Conservation (phyloP, 2,113 vertebrate genomes). For the Myanophis thanlyinensis region DNA sequence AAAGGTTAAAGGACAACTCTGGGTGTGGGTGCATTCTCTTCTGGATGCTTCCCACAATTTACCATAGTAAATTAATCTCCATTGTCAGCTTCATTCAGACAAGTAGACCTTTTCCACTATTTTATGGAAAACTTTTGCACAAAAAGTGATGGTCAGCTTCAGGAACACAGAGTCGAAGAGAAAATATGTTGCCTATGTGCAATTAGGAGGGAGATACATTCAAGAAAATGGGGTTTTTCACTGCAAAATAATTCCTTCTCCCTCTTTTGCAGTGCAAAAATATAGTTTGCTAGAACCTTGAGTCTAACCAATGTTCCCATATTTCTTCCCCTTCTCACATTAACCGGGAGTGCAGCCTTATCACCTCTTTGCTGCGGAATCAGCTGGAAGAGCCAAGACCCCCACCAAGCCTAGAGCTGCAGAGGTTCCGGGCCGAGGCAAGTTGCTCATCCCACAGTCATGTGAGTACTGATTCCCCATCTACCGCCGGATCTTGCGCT, state of each 20-base stretch:
- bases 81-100: neutral
- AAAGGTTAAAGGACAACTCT: neutral
- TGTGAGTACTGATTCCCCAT: conserved; percentile 70
- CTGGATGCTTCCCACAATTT: neutral
- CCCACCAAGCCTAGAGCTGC: conserved; percentile 24
- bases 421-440: neutral
- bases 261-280: conserved; percentile 76
- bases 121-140: neutral
- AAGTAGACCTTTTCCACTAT: neutral
- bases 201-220: conserved; percentile 22
- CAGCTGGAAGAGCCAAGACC: conserved; percentile 12
- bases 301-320: conserved; percentile 63
- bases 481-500: neutral
- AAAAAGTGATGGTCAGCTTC: neutral
- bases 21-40: neutral
- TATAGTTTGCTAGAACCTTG: conserved; percentile 76
- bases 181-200: too few relatives aligned
- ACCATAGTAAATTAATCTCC: too few relatives aligned
- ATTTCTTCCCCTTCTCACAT: conserved; percentile 62
- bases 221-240: conserved; percentile 45
- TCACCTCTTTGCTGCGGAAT: conserved; percentile 28
- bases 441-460: conserved; percentile 63
- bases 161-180: neutral
- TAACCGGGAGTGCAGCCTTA: conserved; percentile 64
- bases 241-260: conserved; percentile 68